Evolutionary conservation across 2,888 invertebrate species (phyloP).

Genomic region (Dasypogon diadema): DNA sequence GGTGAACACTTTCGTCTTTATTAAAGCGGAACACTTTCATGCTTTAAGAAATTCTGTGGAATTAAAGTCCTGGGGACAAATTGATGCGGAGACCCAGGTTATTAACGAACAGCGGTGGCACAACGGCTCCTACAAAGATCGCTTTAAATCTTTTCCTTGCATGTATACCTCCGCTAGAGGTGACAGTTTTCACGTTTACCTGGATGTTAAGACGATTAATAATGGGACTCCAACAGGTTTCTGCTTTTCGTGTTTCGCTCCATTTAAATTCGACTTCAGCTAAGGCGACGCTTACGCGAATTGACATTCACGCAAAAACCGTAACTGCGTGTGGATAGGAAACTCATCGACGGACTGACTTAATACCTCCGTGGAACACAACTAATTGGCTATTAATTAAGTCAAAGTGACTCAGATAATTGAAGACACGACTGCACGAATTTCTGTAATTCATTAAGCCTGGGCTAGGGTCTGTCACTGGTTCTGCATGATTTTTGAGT

Average conservation of each 20-base stretch:
- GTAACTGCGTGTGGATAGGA: not conserved
- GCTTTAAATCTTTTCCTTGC: not conserved
- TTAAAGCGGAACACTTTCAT: not conserved
- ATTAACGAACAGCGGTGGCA: not conserved
- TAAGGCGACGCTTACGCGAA: not conserved
- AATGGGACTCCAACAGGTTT: constrained; percentile 5
- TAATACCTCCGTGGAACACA: not conserved
- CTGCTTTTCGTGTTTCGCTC: constrained; percentile 3
- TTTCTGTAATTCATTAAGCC: not conserved
- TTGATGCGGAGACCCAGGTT: not conserved
- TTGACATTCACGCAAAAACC: not conserved
- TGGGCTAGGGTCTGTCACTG: not conserved
- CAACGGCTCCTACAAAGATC: not conserved
- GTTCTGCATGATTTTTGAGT: not conserved
- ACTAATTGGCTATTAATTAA: constrained; percentile 3
- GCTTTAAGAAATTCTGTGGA: not conserved
- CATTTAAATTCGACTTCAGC: not conserved
- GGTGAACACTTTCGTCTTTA: not conserved
- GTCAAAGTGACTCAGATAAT: not conserved
- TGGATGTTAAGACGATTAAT: constrained; percentile 10
- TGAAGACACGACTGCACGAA: not conserved
- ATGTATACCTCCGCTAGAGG: not conserved
- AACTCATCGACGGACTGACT: not conserved
- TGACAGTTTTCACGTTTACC: not conserved
- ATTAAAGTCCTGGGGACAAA: not conserved